phyloP scores from a whole-genome alignment of 2,888 invertebrate genomes.

The Timandra comae region DNA sequence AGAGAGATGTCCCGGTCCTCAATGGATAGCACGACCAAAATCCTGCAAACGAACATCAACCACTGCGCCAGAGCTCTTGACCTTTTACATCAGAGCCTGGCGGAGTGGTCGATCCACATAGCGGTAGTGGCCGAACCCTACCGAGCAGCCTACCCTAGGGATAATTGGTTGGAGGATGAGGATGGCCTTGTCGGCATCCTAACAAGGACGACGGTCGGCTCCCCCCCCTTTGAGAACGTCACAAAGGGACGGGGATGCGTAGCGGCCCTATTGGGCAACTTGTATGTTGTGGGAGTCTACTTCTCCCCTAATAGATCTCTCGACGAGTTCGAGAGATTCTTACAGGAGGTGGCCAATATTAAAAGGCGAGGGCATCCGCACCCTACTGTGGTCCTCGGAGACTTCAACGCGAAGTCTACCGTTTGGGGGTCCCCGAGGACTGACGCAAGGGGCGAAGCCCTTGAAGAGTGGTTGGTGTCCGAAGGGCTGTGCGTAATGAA shows the following conservation, averaged over 20 bases:
- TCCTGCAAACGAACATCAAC: not conserved
- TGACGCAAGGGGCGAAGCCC: not conserved
- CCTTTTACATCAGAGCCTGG: conserved; percentile 8
- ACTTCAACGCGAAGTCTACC: conserved; percentile 17
- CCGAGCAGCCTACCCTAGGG: not conserved
- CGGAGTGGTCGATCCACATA: conserved; percentile 8
- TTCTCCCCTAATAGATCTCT: conserved; percentile 19
- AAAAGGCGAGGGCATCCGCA: conserved; percentile 2
- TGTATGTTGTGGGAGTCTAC: conserved; percentile 13
- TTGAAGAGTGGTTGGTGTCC: not conserved
- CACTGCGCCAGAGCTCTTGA: conserved; percentile 6
- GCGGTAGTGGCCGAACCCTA: conserved; percentile 2
- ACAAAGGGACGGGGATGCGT: conserved; percentile 13
- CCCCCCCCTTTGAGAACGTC: conserved; percentile 1
- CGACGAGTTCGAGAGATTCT: conserved; percentile 17
- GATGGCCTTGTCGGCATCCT: not conserved
- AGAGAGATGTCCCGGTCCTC: not conserved
- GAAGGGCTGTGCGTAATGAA: not conserved
- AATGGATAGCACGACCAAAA: not conserved
- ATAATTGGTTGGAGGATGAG: not conserved
- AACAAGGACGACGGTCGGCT: conserved; percentile 1
- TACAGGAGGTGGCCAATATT: not conserved
- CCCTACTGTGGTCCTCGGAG: conserved; percentile 3
- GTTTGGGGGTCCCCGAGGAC: conserved; percentile 15
- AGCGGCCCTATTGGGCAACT: conserved; percentile 1